These are phyloP conservation scores for Capitulum mitella DNA, from an alignment of 2,888 invertebrate species.

Conservation along the genomic window DNA sequence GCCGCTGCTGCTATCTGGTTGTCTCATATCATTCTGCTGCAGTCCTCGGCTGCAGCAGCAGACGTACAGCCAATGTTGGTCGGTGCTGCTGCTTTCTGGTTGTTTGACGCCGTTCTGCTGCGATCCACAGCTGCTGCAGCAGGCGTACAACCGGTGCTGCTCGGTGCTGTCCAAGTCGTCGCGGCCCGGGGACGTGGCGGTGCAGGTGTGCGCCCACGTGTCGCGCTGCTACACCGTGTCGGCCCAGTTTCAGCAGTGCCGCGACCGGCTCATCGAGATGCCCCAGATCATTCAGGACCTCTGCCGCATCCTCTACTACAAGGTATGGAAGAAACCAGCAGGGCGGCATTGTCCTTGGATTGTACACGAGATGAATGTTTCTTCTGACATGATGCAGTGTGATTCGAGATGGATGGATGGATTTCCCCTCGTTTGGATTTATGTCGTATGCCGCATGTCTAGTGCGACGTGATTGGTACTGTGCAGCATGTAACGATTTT, in stretches of 20 bases:
- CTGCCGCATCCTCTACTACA: conserved; percentile 74
- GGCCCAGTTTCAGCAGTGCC: conserved; percentile 82
- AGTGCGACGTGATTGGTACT: too few relatives aligned
- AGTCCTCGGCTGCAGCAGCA: conserved; percentile 57
- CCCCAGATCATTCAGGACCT: conserved; percentile 80
- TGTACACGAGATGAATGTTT: too few relatives aligned
- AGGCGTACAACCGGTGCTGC: conserved; percentile 89
- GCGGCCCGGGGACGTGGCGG: conserved; percentile 67
- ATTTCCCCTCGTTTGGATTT: too few relatives aligned
- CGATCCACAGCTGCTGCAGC: conserved; percentile 55
- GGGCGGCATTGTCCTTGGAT: too few relatives aligned
- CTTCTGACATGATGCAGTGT: too few relatives aligned
- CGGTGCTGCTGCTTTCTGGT: conserved; percentile 77
- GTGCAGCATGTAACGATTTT: too few relatives aligned
- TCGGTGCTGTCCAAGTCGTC: conserved; percentile 76
- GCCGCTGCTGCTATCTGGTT: too few relatives aligned
- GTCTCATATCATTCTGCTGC: not conserved
- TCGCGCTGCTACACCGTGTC: conserved; percentile 93
- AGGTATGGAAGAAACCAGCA: conserved; percentile 49
- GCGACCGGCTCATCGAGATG: conserved; percentile 76
- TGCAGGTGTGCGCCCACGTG: conserved; percentile 84
- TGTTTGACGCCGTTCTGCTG: not conserved
- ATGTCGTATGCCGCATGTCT: too few relatives aligned
- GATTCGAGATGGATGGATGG: too few relatives aligned
- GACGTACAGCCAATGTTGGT: conserved; percentile 89